These are phyloP conservation scores for Siniperca scherzeri DNA, from an alignment of 2,797 vertebrate genomes.

Conservation along the genomic window DNA sequence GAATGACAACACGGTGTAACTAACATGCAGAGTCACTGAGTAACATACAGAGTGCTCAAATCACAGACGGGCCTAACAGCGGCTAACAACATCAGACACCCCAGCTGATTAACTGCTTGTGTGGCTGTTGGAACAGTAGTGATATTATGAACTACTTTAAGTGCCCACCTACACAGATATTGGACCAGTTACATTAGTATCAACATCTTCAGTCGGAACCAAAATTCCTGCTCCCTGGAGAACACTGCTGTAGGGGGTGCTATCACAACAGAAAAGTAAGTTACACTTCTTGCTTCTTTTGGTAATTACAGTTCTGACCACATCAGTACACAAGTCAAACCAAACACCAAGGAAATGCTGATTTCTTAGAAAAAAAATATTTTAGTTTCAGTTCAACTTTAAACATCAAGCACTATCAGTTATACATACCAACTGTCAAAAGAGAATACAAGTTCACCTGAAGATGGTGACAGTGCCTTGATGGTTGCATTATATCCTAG, in stretches of 20 bases:
- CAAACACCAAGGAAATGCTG: neutral
- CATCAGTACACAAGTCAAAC: neutral
- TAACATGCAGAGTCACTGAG: constrained; percentile 15
- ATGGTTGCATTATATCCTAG: constrained; percentile 59
- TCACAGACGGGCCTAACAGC: neutral
- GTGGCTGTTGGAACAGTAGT: too few species aligned
- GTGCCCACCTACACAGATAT: too few species aligned
- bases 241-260: too few species aligned
- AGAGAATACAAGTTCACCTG: constrained; percentile 43
- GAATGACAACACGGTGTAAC: neutral
- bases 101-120: too few species aligned
- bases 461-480: constrained; percentile 42
- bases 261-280: too few species aligned
- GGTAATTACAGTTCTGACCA: neutral
- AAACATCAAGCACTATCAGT: constrained; percentile 21
- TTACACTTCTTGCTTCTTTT: neutral
- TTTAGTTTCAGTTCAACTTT: constrained; percentile 8
- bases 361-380: neutral
- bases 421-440: constrained; percentile 9
- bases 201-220: too few species aligned
- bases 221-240: too few species aligned
- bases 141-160: too few species aligned
- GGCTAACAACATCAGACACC: too few species aligned
- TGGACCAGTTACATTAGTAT: too few species aligned
- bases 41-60: neutral